Evolutionary conservation across 2,797 vertebrate species (phyloP).

Genomic region (Tachyglossus aculeatus): DNA sequence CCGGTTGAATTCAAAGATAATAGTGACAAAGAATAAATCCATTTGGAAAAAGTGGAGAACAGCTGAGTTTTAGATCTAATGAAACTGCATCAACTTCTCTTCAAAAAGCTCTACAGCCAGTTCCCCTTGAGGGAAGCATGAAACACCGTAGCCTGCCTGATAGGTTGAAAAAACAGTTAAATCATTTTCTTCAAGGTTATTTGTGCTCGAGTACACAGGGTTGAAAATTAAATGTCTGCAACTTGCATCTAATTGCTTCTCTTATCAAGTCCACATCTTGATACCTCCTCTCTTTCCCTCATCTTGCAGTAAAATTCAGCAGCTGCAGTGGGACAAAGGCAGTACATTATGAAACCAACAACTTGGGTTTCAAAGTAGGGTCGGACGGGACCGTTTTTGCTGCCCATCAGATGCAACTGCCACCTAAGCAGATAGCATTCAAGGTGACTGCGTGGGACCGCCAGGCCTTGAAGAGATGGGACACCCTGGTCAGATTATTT

Average conservation of each 20-base stretch:
- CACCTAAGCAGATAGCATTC: slow-evolving; percentile 82
- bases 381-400: slow-evolving; percentile 85
- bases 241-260: slow-evolving; percentile 56
- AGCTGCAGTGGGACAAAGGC: slow-evolving; percentile 83
- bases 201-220: slow-evolving; percentile 40
- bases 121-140: slow-evolving; percentile 49
- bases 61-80: slow-evolving; percentile 48
- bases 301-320: slow-evolving; percentile 86
- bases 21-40: slow-evolving; percentile 40
- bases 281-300: slow-evolving; percentile 44
- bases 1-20: slow-evolving; percentile 48
- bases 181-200: slow-evolving; percentile 44
- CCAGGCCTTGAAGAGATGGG: slow-evolving; percentile 78
- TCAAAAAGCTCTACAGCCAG: slow-evolving; percentile 25
- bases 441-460: slow-evolving; percentile 79
- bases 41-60: slow-evolving; percentile 52
- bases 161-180: slow-evolving; percentile 61
- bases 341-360: slow-evolving; percentile 82
- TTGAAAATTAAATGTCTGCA: slow-evolving; percentile 68
- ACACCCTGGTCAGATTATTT: slow-evolving; percentile 81
- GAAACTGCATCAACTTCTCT: slow-evolving; percentile 47
- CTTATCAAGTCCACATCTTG: slow-evolving; percentile 49
- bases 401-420: slow-evolving; percentile 71
- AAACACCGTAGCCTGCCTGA: slow-evolving; percentile 50
- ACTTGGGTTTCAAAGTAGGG: slow-evolving; percentile 83